Percentiles rank a stretch among this genome's conserved stretches.
Conservation (phyloP, 2,113 vertebrate species). For the Sphyrna mokarran region DNA sequence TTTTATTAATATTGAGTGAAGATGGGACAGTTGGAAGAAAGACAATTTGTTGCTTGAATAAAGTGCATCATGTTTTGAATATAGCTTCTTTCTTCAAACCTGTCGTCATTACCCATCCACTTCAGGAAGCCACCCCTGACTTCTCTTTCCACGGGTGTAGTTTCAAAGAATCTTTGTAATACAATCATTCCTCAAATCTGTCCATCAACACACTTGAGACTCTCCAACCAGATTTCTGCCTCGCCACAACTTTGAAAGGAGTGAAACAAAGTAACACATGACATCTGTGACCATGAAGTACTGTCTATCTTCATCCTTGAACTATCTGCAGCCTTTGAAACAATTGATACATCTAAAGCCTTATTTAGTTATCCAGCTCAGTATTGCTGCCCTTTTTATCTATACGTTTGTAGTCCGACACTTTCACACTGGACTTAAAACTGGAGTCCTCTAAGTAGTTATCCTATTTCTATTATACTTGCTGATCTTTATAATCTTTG, state of each 20-base stretch:
- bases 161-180: neutral
- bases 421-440: neutral
- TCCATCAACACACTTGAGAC: neutral
- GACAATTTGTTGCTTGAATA: neutral
- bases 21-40: neutral
- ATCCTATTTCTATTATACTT: neutral
- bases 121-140: neutral
- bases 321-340: neutral
- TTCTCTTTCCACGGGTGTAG: neutral
- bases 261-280: neutral
- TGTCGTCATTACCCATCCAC: neutral
- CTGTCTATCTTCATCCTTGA: neutral
- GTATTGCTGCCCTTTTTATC: no score
- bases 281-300: neutral
- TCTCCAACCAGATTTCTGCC: neutral
- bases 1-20: neutral
- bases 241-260: neutral
- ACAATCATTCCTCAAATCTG: neutral
- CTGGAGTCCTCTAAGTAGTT: neutral
- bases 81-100: neutral
- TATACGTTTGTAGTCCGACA: neutral
- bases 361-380: neutral
- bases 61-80: neutral
- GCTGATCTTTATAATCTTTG: neutral
- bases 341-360: neutral